These are phyloP conservation scores for Poecilia picta DNA, from an alignment of 2,797 vertebrate species.

Conservation along the genomic window DNA sequence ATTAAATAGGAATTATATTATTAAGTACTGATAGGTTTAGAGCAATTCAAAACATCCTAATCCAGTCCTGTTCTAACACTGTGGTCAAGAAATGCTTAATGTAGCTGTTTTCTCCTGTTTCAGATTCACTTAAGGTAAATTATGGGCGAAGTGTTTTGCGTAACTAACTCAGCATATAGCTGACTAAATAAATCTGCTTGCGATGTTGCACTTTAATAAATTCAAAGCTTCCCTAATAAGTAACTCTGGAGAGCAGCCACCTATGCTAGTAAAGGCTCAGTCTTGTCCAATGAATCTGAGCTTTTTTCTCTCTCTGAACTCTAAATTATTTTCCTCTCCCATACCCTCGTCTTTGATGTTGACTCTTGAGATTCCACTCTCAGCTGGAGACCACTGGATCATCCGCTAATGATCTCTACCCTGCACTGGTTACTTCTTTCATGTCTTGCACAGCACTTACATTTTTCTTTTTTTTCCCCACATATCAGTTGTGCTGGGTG, in stretches of 20 bases:
- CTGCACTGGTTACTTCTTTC: conserved; percentile 60
- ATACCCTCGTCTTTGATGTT: conserved; percentile 72
- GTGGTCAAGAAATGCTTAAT: neutral
- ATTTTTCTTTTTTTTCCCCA: conserved; percentile 35
- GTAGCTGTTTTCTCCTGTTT: neutral
- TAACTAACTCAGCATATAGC: neutral
- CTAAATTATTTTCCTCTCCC: conserved; percentile 57
- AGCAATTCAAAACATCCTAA: neutral
- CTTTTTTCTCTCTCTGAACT: conserved; percentile 42
- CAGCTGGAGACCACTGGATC: conserved; percentile 70
- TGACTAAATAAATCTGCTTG: conserved; percentile 13
- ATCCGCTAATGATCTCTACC: conserved; percentile 75
- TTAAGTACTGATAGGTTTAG: neutral
- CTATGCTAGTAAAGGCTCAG: conserved; percentile 37
- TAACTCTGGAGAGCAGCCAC: conserved; percentile 25
- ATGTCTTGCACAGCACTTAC: conserved; percentile 67
- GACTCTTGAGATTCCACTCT: conserved; percentile 68
- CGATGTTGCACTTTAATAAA: conserved; percentile 22
- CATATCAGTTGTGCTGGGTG: conserved; percentile 49
- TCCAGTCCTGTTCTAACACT: neutral
- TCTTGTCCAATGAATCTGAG: conserved; percentile 46
- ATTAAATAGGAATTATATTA: neutral
- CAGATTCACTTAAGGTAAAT: neutral
- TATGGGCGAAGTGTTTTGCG: conserved; percentile 1
- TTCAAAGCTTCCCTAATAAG: conserved; percentile 40